Percentiles rank a stretch among this genome's conserved stretches.
Conservation (phyloP, 2,113 vertebrate genomes). For the Pteruthius melanotis region DNA sequence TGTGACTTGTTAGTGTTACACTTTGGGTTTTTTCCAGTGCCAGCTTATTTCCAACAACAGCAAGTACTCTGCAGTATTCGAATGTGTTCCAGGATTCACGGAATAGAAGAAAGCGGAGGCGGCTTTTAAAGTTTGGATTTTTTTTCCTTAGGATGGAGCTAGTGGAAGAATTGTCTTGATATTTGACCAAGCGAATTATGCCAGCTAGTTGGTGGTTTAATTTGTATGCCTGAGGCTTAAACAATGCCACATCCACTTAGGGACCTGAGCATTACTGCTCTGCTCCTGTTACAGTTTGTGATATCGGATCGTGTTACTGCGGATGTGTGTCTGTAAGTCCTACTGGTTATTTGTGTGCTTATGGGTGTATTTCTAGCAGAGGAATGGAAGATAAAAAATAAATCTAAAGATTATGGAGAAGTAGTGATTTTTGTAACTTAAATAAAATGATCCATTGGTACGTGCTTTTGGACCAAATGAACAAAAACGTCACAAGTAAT, state of each 20-base stretch:
- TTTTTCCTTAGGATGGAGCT: constrained; percentile 35
- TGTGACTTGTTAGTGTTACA: not conserved
- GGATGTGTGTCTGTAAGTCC: not conserved
- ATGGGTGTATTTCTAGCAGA: not conserved
- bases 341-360: not conserved
- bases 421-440: not conserved
- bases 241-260: constrained; percentile 65
- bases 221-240: constrained; percentile 64
- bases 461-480: not conserved
- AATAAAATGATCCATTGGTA: not conserved
- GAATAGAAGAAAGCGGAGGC: not conserved
- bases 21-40: not conserved
- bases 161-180: constrained; percentile 62
- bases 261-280: constrained; percentile 39
- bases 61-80: not conserved
- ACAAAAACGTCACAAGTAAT: constrained; percentile 20
- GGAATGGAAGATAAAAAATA: not conserved
- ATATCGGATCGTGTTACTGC: not conserved
- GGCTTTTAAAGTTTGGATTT: not conserved
- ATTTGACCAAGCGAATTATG: constrained; percentile 65
- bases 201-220: constrained; percentile 67
- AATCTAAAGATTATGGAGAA: not conserved
- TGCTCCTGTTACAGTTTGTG: constrained; percentile 29
- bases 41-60: not conserved
- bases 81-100: not conserved